Evolutionary conservation across 2,888 invertebrate species (phyloP), one percentile per base, ranked within the genome.

Genomic region (Lepas anatifera): DNA sequence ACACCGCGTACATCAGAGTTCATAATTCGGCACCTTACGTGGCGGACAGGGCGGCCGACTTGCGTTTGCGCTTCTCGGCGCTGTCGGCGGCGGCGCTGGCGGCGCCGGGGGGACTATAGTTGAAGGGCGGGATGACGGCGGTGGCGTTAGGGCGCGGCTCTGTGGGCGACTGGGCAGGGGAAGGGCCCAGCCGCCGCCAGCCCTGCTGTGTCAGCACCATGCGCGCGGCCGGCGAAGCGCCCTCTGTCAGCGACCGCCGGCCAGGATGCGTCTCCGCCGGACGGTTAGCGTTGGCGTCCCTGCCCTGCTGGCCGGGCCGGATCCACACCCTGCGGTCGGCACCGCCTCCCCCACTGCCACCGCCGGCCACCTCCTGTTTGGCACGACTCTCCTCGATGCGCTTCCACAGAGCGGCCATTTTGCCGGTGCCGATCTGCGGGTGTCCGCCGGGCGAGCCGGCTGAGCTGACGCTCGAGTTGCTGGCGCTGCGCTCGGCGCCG

Each of bases 231-330:
- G 32, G 32, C 58, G 58, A 7, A 4, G 18, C 18, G 18, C 32
- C 32, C 27, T 50, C 50, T 2, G 50, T 50, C 50, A 50, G 50
- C 18, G 18, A 10, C 16, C 58, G 29, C 13, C 13, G 27, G 0
- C 83, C 82, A 27, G 81, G 77, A n/a, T n/a, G n/a, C n/a, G n/a
- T n/a, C 32, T 82, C 82, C 67, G 83, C 79, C 8, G 82, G 81
- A 22, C 82, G 58, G 58, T 58, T 58, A 32, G 58, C 58, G 58
- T 58, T 58, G 58, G 58, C 58, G 32, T 58, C 58, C n/a, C n/a
- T n/a, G 32, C 58, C 32, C 32, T 29, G 4, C 58, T n/a, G 18
- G 48, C 25, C 48, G 48, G 32, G 41, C 32, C 32, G 29, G 18
- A 58, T 8, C 58, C 58, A 58, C 18, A 58, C 32, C 18, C 32